Conservation (phyloP, 2,113 vertebrate species). For the Jacana jacana region DNA sequence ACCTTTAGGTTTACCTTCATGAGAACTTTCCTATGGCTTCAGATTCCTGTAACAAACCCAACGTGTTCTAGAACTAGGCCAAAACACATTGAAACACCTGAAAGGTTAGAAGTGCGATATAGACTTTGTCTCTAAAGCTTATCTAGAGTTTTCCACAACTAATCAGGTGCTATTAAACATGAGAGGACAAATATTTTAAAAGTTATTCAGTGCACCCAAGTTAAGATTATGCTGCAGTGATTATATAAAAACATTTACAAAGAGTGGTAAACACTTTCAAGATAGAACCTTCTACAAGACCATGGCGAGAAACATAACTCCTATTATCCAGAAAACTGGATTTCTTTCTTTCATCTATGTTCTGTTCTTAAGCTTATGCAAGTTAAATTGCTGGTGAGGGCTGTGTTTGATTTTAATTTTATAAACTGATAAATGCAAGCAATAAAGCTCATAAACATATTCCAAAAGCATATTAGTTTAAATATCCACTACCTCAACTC, state of each 20-base stretch:
- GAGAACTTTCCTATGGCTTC: neutral
- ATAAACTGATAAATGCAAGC: neutral
- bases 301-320: neutral
- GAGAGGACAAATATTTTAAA: neutral
- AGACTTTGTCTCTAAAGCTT: neutral
- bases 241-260: neutral
- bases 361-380: neutral
- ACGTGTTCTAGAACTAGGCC: neutral
- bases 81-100: neutral
- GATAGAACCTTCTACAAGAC: neutral
- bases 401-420: neutral
- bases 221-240: neutral
- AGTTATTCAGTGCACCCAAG: neutral
- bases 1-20: neutral
- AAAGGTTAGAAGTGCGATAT: neutral
- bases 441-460: neutral
- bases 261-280: neutral
- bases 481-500: slow-evolving; percentile 53
- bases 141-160: neutral
- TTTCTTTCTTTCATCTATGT: neutral
- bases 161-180: neutral
- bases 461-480: neutral
- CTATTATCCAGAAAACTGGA: neutral
- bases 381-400: neutral
- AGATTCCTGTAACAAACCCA: neutral